A percentile compares a stretch with the other conserved stretches of the same genome.
Conservation (phyloP, 2,797 vertebrate species). For the Ataeniobius toweri region DNA sequence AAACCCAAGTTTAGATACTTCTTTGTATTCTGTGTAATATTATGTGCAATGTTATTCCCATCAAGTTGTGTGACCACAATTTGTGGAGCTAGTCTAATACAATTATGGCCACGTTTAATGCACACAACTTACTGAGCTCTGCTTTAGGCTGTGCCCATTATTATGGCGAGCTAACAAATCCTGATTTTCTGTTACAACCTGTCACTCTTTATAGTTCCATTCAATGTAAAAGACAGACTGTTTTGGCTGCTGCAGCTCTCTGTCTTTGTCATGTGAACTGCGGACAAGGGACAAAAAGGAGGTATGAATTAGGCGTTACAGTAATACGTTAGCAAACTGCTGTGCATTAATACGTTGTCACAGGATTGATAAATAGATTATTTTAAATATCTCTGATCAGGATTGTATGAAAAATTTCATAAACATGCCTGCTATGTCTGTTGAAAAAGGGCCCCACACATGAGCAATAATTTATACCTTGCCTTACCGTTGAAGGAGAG, state of each 20-base stretch:
- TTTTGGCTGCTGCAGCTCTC: background rate
- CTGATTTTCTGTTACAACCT: background rate
- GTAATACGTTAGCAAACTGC: background rate
- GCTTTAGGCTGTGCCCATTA: background rate
- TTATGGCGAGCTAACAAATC: background rate
- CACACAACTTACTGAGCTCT: background rate
- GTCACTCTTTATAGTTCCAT: background rate
- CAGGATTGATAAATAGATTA: background rate
- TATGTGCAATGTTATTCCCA: no score
- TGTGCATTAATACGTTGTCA: background rate
- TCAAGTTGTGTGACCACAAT: no score
- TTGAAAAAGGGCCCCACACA: conserved; percentile 4
- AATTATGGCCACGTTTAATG: background rate
- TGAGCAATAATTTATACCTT: conserved; percentile 34
- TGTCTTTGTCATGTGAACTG: background rate
- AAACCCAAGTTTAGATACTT: background rate
- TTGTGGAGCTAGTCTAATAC: no score
- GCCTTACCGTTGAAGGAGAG: conserved; percentile 32
- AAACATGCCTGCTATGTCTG: background rate
- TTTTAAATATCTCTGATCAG: no score
- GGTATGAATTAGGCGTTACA: background rate
- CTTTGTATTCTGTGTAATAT: background rate
- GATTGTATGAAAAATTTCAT: background rate
- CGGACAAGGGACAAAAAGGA: no score
- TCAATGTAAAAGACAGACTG: background rate